Conservation (phyloP, 2,113 vertebrate genomes). For the Bostrychus sinensis region DNA sequence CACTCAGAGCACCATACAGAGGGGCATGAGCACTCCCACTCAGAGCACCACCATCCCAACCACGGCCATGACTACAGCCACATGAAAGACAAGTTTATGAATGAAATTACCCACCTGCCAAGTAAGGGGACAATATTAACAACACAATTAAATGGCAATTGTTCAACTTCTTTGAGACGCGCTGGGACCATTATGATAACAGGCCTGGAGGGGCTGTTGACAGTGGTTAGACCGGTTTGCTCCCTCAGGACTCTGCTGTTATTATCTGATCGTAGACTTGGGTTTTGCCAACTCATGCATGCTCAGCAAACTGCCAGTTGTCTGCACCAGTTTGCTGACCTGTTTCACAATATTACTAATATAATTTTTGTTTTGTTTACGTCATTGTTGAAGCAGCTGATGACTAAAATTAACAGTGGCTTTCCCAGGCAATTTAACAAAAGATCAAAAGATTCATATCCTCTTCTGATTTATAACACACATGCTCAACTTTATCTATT, state of each 20-base stretch:
- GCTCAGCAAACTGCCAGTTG: slow-evolving; percentile 25
- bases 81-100: slow-evolving; percentile 84
- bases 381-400: neutral
- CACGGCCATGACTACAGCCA: slow-evolving; percentile 73
- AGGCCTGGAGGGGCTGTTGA: neutral
- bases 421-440: neutral
- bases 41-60: slow-evolving; percentile 46
- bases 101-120: slow-evolving; percentile 74
- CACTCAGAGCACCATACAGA: slow-evolving; percentile 41
- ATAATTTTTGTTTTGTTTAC: too few species aligned
- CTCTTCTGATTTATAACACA: too few species aligned
- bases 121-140: slow-evolving; percentile 53
- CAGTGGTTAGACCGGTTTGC: slow-evolving; percentile 15
- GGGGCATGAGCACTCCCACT: slow-evolving; percentile 35
- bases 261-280: slow-evolving; percentile 50
- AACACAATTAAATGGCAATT: neutral
- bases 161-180: neutral
- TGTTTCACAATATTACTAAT: neutral
- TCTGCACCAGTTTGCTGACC: neutral
- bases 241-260: slow-evolving; percentile 40
- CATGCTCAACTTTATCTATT: too few species aligned
- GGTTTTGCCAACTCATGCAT: slow-evolving; percentile 19
- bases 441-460: neutral
- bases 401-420: neutral
- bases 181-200: slow-evolving; percentile 21